These are phyloP conservation scores for Drosophila monieri DNA, from an alignment of 2,888 invertebrate species.

Conservation along the genomic window DNA sequence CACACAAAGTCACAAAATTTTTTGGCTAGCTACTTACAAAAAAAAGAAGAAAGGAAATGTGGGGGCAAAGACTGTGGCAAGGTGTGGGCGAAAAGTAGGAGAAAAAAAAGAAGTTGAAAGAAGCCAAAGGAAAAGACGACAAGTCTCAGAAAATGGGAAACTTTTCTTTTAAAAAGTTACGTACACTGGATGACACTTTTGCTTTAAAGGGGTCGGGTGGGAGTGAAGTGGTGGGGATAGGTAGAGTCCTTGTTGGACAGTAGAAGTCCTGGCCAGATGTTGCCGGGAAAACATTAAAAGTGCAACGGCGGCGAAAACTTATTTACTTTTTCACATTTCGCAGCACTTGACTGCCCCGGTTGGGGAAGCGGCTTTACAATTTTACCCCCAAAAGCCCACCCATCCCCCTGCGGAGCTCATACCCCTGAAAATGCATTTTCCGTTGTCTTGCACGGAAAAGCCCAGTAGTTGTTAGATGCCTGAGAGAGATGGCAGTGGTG, in stretches of 20 bases:
- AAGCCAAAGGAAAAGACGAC: conserved; percentile 36
- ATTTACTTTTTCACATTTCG: conserved; percentile 70
- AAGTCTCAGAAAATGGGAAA: conserved; percentile 52
- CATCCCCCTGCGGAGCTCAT: neutral
- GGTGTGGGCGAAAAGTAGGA: conserved; percentile 18
- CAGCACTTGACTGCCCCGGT: conserved; percentile 64
- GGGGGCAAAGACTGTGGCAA: conserved; percentile 4
- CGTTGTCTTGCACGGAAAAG: conserved; percentile 45
- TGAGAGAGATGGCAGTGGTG: conserved; percentile 4
- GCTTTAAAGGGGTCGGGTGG: conserved; percentile 3
- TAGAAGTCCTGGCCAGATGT: conserved; percentile 62
- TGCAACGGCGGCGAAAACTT: conserved; percentile 69
- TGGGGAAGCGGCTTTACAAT: conserved; percentile 43
- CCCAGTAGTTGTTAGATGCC: neutral
- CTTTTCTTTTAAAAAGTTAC: conserved; percentile 80
- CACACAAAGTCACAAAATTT: conserved; percentile 50
- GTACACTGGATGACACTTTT: conserved; percentile 73
- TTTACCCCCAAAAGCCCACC: conserved; percentile 8
- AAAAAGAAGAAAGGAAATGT: neutral
- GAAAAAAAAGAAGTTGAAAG: conserved; percentile 14
- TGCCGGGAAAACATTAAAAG: conserved; percentile 69
- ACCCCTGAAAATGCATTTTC: conserved; percentile 53
- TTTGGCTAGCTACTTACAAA: conserved; percentile 24
- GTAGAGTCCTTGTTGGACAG: conserved; percentile 20
- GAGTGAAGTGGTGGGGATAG: neutral